Evolutionary conservation across 1,140 invertebrate genomes (phyloP).

Genomic region (Polyergus mexicanus): DNA sequence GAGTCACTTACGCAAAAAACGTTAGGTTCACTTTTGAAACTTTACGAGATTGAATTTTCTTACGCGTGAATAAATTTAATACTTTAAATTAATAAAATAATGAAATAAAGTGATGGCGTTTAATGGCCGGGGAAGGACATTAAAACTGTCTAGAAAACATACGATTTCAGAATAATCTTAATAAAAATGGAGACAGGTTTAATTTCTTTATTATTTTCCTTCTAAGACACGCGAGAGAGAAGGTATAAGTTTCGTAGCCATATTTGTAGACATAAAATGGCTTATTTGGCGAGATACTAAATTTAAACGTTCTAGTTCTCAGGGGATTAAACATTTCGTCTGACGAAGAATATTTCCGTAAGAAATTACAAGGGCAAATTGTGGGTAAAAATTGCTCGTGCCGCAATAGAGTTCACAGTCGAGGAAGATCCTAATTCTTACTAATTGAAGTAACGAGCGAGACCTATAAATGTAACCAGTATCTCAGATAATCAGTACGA

Average conservation of each 20-base stretch:
- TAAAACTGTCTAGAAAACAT: neutral
- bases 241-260: neutral
- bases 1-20: neutral
- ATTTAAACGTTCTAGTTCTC: neutral
- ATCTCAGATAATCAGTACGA: conserved; percentile 12
- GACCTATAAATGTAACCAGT: conserved; percentile 36
- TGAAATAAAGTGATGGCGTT: neutral
- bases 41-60: neutral
- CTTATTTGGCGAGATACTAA: neutral
- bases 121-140: neutral
- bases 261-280: neutral
- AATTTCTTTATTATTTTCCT: neutral
- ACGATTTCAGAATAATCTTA: neutral
- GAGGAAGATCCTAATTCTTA: conserved; percentile 20
- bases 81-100: neutral
- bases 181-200: neutral
- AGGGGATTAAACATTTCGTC: conserved; percentile 15
- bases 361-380: conserved; percentile 14
- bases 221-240: neutral
- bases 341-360: conserved; percentile 7
- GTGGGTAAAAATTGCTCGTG: conserved; percentile 7
- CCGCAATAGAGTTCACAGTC: conserved; percentile 10
- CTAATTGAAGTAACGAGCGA: conserved; percentile 54
- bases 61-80: neutral
- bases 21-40: neutral